phyloP scores from a whole-genome alignment of 2,113 vertebrate genomes.

The Mixornis gularis region DNA sequence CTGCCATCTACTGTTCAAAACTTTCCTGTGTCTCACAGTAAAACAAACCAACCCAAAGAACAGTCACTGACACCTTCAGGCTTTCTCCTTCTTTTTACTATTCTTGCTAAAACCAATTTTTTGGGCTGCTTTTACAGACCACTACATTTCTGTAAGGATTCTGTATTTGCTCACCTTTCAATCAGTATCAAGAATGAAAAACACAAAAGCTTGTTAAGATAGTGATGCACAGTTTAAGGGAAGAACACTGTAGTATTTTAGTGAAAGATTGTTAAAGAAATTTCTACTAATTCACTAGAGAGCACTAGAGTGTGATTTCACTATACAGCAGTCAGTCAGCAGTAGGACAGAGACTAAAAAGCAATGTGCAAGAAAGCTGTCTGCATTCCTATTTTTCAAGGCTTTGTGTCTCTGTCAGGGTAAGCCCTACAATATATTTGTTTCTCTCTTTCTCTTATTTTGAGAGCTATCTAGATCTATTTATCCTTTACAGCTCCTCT shows the following conservation, averaged over 20 bases:
- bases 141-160: not conserved
- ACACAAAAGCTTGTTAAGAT: not conserved
- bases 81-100: not conserved
- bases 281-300: not conserved
- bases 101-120: not conserved
- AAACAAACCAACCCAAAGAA: not conserved
- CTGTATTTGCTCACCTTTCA: not conserved
- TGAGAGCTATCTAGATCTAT: not conserved
- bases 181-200: not conserved
- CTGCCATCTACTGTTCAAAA: conserved; percentile 62
- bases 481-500: not conserved
- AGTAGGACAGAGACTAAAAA: not conserved
- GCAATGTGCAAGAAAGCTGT: not conserved
- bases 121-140: not conserved
- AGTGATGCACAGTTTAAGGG: not conserved
- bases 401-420: not conserved
- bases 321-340: not conserved
- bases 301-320: not conserved
- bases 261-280: not conserved
- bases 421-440: not conserved
- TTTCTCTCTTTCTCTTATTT: not conserved
- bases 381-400: not conserved
- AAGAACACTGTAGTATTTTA: not conserved
- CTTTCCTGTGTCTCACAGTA: not conserved
- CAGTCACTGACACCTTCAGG: not conserved